Evolutionary conservation across 2,113 vertebrate species (phyloP).

Genomic region (Sapayoa aenigma): DNA sequence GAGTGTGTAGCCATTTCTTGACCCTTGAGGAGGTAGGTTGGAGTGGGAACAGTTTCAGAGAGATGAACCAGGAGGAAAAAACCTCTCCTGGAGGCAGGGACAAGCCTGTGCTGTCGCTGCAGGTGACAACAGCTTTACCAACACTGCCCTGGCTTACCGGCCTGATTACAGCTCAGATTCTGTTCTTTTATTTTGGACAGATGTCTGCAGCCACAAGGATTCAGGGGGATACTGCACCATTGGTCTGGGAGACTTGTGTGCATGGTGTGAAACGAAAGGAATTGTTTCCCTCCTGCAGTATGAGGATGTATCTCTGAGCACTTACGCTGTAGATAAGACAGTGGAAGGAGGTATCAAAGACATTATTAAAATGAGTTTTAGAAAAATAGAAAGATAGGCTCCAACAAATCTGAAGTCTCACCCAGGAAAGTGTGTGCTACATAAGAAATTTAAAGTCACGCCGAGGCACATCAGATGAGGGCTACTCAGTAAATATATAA

Average conservation of each 20-base stretch:
- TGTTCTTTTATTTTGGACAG: background rate
- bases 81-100: background rate
- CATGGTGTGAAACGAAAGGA: background rate
- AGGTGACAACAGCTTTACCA: background rate
- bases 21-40: background rate
- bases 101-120: background rate
- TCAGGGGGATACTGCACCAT: background rate
- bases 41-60: background rate
- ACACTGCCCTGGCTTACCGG: background rate
- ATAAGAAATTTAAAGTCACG: background rate
- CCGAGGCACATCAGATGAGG: background rate
- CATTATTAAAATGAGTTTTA: background rate
- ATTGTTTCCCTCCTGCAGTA: background rate
- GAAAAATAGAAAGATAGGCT: background rate
- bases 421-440: background rate
- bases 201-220: background rate
- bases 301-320: background rate
- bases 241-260: background rate
- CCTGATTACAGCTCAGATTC: background rate
- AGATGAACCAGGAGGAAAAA: background rate
- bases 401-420: background rate
- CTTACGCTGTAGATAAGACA: background rate
- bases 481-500: background rate
- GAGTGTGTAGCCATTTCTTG: background rate
- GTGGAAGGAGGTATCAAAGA: slow-evolving; percentile 5